A percentile compares a stretch with the other conserved stretches of the same genome.
Conservation (phyloP, 2,888 invertebrate genomes). For the Chironomus tentans region DNA sequence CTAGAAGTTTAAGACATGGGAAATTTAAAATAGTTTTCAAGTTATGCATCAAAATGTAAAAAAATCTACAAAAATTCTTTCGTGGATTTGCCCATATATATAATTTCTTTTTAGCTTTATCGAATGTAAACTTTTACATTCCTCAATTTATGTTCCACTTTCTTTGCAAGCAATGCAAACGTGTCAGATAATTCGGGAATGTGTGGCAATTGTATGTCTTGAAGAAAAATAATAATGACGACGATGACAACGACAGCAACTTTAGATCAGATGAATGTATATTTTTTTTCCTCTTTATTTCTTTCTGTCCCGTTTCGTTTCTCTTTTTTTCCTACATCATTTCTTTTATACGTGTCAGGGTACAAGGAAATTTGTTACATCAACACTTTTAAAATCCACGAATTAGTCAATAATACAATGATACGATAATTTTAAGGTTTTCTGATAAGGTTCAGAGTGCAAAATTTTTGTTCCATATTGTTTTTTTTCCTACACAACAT, state of each 20-base stretch:
- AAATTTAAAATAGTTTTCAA: no score
- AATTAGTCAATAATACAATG: no score
- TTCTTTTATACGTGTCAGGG: neutral
- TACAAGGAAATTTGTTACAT: no score
- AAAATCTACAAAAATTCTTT: no score
- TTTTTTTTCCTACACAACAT: conserved; percentile 19
- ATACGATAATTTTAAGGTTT: neutral
- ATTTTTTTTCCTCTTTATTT: neutral
- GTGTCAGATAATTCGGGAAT: conserved; percentile 14
- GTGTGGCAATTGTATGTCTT: neutral
- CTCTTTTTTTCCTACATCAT: no score
- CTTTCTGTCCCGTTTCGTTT: neutral
- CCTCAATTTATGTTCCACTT: neutral
- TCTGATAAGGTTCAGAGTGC: neutral
- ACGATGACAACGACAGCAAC: neutral
- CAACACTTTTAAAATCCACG: no score
- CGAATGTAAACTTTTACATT: neutral
- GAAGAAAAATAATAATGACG: neutral
- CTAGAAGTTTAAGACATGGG: no score
- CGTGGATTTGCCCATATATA: no score
- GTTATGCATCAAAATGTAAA: no score
- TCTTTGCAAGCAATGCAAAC: conserved; percentile 10
- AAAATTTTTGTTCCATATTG: conserved; percentile 19
- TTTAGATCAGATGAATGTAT: neutral
- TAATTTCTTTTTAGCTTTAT: no score